These are phyloP conservation scores for Arrhopalites spinosus DNA, from an alignment of 2,888 invertebrate genomes.

Conservation along the genomic window DNA sequence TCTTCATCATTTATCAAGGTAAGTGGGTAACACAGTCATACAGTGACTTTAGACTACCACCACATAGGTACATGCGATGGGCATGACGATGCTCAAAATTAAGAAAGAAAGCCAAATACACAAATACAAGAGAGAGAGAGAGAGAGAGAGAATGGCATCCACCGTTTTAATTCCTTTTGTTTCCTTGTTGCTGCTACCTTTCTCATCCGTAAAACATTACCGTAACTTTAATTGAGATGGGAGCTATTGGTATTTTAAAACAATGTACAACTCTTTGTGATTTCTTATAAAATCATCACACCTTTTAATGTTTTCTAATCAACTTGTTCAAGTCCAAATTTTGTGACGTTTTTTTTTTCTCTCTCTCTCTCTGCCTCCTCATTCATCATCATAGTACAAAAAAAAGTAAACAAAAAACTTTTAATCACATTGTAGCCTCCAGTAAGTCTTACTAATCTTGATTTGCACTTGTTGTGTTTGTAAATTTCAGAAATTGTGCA, in stretches of 20 bases:
- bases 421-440: too few relatives aligned
- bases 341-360: background rate
- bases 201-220: slow-evolving; percentile 15
- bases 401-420: background rate
- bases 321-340: background rate
- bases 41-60: background rate
- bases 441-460: too few relatives aligned
- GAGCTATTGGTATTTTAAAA: background rate
- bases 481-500: too few relatives aligned
- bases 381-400: background rate
- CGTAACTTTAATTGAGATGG: slow-evolving; percentile 30
- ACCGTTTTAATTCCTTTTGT: slow-evolving; percentile 27
- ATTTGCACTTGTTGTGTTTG: too few relatives aligned
- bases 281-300: background rate
- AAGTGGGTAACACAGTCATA: slow-evolving; percentile 31
- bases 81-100: background rate
- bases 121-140: background rate
- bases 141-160: slow-evolving; percentile 21
- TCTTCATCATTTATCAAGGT: slow-evolving; percentile 21
- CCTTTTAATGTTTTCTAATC: background rate
- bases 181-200: slow-evolving; percentile 2
- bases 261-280: background rate
- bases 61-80: background rate
- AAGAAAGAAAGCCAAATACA: background rate
- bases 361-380: background rate